Base-by-base conservation (phyloP, 2,888 invertebrate species). In the Onchidella celtica region DNA sequence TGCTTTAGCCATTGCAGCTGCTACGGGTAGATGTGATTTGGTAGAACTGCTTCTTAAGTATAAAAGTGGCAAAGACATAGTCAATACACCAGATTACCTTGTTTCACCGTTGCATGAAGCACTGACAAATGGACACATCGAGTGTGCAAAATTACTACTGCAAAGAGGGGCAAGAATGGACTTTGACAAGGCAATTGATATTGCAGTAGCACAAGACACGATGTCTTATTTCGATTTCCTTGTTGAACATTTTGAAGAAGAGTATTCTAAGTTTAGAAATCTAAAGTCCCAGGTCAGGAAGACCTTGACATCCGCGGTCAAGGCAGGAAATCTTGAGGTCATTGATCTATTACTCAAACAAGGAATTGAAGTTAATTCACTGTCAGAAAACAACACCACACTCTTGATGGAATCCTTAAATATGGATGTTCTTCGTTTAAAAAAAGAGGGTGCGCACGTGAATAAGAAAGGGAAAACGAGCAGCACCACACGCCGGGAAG, bases 161-260 rank as follows among this genome's bases (percentile, higher is more conserved):
- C 21, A 59, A 57, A 17, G 34, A 32, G 72, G 72, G 2, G 59
- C 72, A n/a, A n/a, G 59, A n/a, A 73, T 59, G 24, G 34, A 59
- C 34, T 14, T 70, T 55, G 9, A 14, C 47, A 1, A 0, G 29
- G 70, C 70, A 27, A n/a, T 70, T 27, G 0, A 3, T n/a, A 34
- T 34, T 2, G 72, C 72, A 3, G 36, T 59, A 9, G 24, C 0
- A n/a, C 3, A 59, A 11, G 9, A 36, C n/a, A 36, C 9, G 21
- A 11, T 32, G 32, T 2, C 24, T 17, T 73, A 73, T 14, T 21
- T 73, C 9, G 11, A 73, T 14, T 73, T 59, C n/a, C n/a, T 73
- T 1, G 0, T 73, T n/a, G 14, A 73, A n/a, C 57, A 73, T 11
- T 73, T 32, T 34, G 14, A n/a, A 3, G 59, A 73, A 70, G 34